Percentiles rank a stretch among this genome's conserved stretches.
These are phyloP conservation scores for Paramormyrops kingsleyae DNA, from an alignment of 2,113 vertebrate genomes.

Conservation along the genomic window DNA sequence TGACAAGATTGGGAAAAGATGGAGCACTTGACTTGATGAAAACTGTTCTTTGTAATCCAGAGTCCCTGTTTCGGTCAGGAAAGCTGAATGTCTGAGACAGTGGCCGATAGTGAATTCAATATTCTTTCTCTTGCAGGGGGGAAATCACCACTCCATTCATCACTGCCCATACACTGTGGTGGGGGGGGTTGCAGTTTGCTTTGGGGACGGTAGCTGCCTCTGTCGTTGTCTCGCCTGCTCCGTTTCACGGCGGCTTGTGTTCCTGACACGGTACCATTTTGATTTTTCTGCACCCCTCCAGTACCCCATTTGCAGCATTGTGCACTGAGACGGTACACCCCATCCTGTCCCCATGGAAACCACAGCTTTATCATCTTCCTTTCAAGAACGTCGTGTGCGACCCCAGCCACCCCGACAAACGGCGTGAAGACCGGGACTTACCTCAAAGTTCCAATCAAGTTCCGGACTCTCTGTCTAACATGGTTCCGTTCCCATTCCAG, in stretches of 20 bases:
- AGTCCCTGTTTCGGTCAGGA: not conserved
- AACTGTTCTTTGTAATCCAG: not conserved
- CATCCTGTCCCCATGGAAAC: not conserved
- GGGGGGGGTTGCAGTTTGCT: not conserved
- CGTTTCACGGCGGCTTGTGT: not conserved
- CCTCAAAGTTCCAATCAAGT: not conserved
- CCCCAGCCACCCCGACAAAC: not conserved
- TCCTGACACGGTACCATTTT: not conserved
- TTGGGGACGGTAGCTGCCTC: not conserved
- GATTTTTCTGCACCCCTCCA: not conserved
- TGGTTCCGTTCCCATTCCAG: not conserved
- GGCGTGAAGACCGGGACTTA: not conserved
- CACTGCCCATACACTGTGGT: not conserved
- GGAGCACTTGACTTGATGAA: constrained; percentile 9
- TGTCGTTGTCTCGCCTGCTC: not conserved
- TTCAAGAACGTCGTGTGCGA: not conserved
- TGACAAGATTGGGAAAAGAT: constrained; percentile 12
- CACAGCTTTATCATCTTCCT: not conserved
- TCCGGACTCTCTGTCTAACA: not conserved
- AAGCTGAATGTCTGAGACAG: not conserved
- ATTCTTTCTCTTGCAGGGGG: constrained; percentile 4
- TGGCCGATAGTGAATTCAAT: constrained; percentile 18
- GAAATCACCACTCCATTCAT: constrained; percentile 19
- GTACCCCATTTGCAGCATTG: not conserved
- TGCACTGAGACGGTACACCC: not conserved